Evolutionary conservation across 2,888 invertebrate genomes (phyloP).

Genomic region (Drosophila melanocephala): DNA sequence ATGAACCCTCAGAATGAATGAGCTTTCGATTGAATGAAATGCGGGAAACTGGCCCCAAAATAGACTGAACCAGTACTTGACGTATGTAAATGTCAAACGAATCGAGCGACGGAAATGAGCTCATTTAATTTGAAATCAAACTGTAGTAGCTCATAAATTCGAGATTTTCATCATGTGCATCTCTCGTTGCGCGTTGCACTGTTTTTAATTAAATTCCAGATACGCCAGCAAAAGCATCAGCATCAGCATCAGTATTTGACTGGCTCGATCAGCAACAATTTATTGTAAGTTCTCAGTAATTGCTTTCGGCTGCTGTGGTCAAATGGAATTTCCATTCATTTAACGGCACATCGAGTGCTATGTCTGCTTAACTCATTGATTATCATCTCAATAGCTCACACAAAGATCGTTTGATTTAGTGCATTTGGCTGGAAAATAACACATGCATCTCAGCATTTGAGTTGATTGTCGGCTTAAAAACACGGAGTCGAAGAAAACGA

Average conservation of each 20-base stretch:
- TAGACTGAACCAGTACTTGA: conserved; percentile 30
- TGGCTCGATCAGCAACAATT: conserved; percentile 37
- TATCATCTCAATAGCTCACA: conserved; percentile 62
- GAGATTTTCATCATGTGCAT: conserved; percentile 48
- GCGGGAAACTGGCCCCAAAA: conserved; percentile 60
- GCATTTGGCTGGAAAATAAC: conserved; percentile 63
- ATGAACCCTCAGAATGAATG: conserved; percentile 57
- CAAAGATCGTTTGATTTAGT: conserved; percentile 70
- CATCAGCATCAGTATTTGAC: conserved; percentile 26
- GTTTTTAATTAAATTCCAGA: conserved; percentile 78
- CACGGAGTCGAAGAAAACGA: background rate
- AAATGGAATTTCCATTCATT: conserved; percentile 75
- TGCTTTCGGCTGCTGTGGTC: conserved; percentile 45
- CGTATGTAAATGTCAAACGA: conserved; percentile 62
- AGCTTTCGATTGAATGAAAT: conserved; percentile 48
- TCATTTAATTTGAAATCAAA: conserved; percentile 69
- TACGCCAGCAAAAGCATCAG: conserved; percentile 53
- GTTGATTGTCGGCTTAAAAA: conserved; percentile 17
- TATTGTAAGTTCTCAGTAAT: conserved; percentile 52
- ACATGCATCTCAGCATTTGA: conserved; percentile 19
- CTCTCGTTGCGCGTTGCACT: conserved; percentile 22
- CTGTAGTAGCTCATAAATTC: conserved; percentile 63
- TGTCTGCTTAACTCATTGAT: conserved; percentile 55
- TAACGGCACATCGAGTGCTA: conserved; percentile 63
- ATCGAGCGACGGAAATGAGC: conserved; percentile 73